A percentile compares a stretch with the other conserved stretches of the same genome.
These are phyloP conservation scores for Lithobates pipiens DNA, from an alignment of 2,797 vertebrate species.

Conservation along the genomic window DNA sequence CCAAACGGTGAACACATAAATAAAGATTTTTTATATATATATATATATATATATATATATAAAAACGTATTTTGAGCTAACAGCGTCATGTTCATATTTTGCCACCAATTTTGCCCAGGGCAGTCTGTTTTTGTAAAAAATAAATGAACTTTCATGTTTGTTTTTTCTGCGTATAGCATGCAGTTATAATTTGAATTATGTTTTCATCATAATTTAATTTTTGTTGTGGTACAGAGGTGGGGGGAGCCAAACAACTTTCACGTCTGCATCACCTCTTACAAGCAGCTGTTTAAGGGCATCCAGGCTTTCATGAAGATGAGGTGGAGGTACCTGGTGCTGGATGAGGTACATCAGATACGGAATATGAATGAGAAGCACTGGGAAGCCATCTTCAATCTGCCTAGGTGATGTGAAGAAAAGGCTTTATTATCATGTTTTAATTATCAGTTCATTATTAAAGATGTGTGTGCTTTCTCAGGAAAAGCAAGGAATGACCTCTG, in stretches of 20 bases:
- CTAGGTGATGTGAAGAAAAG: slow-evolving; percentile 76
- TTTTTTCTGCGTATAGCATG: background rate
- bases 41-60: too few species aligned
- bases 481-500: background rate
- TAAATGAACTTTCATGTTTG: too few species aligned
- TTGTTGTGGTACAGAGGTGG: slow-evolving; percentile 80
- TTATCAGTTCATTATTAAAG: background rate
- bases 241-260: slow-evolving; percentile 88
- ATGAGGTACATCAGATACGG: slow-evolving; percentile 91
- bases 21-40: too few species aligned
- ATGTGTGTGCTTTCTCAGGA: background rate
- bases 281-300: slow-evolving; percentile 90
- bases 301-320: slow-evolving; percentile 84
- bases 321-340: slow-evolving; percentile 89
- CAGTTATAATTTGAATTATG: background rate
- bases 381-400: slow-evolving; percentile 87
- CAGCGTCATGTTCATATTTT: too few species aligned
- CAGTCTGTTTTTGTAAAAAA: too few species aligned
- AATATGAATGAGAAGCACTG: slow-evolving; percentile 92
- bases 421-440: background rate
- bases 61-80: too few species aligned
- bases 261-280: slow-evolving; percentile 92
- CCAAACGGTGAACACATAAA: too few species aligned
- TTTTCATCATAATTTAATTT: background rate
- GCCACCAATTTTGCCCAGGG: too few species aligned